Base-by-base conservation (phyloP, 2,888 invertebrate genomes). In the Arge pagana region DNA sequence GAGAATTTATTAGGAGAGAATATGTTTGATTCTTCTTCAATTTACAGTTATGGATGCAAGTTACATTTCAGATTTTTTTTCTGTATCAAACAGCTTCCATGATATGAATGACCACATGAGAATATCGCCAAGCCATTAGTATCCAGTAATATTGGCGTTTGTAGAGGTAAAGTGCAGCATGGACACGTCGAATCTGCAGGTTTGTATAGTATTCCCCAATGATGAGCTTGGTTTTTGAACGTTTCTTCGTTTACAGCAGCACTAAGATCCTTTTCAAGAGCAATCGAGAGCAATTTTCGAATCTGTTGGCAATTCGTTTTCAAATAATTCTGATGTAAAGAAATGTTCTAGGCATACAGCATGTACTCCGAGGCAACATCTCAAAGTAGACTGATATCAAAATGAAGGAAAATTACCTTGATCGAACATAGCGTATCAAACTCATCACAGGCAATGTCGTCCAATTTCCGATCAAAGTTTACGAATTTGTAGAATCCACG, bases 51-150 rank as follows among this genome's bases (percentile, higher is more conserved):
- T 49, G 67, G 55, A 64, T 79, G 78, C 56, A 76, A 68, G 62
- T 73, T 66, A 68, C 78, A 69, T 61, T 67, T 66, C 40, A 66
- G 65, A 37, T 84, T 67, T 71, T 80, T 81, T 62, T 82, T 82
- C 58, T 83, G 77, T 61, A 81, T 79, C 63, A 84, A 78, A 68
- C 85, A 85, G 4, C 82, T 80, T 0, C 83, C 82, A 45, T 86
- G 85, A 68, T 82, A 85, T 49, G 80, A 80, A 64, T 85, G 85
- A 39, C 84, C 83, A 65, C 85, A 85, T 49, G 80, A 80, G 69
- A 85, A 85, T 40, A 82, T 80, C 76, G 83, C 82, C 2, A 85
- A 68, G 10, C 85, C 85, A 62, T 82, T 84, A 71, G 83, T 82
- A 67, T 81, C 78, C 21, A 85, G 78, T 36, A 85, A 65, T 42